phyloP scores from a whole-genome alignment of 2,797 vertebrate genomes.

The Fistularia tabacaria region DNA sequence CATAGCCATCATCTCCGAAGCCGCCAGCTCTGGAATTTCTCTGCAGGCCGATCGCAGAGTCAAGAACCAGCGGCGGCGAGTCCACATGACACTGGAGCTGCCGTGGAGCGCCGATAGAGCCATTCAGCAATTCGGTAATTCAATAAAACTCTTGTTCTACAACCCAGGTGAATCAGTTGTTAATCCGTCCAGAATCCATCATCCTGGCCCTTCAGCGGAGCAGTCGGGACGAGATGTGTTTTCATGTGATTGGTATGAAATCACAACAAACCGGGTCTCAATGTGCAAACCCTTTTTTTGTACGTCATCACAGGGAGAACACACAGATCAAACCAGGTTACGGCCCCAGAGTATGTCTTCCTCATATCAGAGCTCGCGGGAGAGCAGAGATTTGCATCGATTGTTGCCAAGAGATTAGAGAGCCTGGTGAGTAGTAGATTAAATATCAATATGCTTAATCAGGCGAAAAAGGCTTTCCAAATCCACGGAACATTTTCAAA shows the following conservation, averaged over 20 bases:
- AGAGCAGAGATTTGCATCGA: conserved; percentile 97
- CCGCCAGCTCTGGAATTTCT: conserved; percentile 97
- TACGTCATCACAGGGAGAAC: conserved; percentile 81
- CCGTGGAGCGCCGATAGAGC: conserved; percentile 97
- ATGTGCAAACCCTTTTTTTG: not conserved
- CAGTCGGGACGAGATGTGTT: not conserved
- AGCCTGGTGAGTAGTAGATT: conserved; percentile 81
- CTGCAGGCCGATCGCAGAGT: conserved; percentile 95
- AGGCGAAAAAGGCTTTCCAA: not conserved
- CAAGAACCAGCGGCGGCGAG: conserved; percentile 92
- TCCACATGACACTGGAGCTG: conserved; percentile 97
- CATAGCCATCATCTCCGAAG: conserved; percentile 98
- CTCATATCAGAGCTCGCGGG: conserved; percentile 97
- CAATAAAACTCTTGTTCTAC: not conserved
- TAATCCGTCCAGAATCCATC: no score
- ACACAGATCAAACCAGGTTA: conserved; percentile 97
- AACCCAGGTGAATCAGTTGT: no score
- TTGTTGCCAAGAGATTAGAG: conserved; percentile 96
- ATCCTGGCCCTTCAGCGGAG: no score
- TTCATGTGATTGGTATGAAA: not conserved
- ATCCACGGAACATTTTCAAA: not conserved
- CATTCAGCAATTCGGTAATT: conserved; percentile 95
- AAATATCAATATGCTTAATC: no score
- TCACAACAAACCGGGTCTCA: not conserved
- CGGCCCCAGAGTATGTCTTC: conserved; percentile 96